Percentiles rank a stretch among this genome's conserved stretches.
These are phyloP conservation scores for Alouatta palliata DNA, from an alignment of 2,113 vertebrate genomes.

Conservation along the genomic window DNA sequence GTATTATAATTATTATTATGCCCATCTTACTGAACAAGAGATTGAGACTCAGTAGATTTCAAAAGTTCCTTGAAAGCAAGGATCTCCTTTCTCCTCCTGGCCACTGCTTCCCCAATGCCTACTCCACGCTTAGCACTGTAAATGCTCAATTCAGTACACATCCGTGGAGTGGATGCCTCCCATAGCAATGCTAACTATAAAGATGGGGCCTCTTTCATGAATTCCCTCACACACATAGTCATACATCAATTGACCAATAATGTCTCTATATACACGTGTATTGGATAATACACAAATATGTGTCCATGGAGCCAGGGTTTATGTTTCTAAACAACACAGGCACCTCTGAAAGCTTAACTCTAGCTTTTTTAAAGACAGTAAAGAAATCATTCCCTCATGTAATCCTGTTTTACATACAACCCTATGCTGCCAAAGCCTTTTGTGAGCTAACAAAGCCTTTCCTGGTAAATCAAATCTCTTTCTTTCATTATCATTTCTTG, in stretches of 20 bases:
- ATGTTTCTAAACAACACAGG: background rate
- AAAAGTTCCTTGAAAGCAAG: background rate
- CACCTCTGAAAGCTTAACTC: background rate
- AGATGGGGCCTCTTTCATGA: background rate
- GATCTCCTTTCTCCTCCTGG: background rate
- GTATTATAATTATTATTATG: background rate
- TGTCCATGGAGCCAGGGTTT: background rate
- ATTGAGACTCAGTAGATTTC: background rate
- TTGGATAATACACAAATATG: background rate
- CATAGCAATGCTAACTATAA: background rate
- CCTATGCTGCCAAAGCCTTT: background rate
- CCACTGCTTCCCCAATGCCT: background rate
- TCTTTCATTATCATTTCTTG: constrained; percentile 55
- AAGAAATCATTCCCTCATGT: background rate
- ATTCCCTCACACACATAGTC: background rate
- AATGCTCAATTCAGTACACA: background rate
- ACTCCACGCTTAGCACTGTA: background rate
- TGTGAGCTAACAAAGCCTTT: background rate
- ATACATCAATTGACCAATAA: background rate
- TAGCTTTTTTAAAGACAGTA: background rate
- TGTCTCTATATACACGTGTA: background rate
- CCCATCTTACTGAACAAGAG: background rate
- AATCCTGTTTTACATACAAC: background rate
- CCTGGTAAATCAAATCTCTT: background rate
- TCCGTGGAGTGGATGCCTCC: background rate